Percentiles rank a stretch among this genome's conserved stretches.
Evolutionary conservation across 2,888 invertebrate genomes (phyloP).

Genomic region (Drymonia ruficornis): DNA sequence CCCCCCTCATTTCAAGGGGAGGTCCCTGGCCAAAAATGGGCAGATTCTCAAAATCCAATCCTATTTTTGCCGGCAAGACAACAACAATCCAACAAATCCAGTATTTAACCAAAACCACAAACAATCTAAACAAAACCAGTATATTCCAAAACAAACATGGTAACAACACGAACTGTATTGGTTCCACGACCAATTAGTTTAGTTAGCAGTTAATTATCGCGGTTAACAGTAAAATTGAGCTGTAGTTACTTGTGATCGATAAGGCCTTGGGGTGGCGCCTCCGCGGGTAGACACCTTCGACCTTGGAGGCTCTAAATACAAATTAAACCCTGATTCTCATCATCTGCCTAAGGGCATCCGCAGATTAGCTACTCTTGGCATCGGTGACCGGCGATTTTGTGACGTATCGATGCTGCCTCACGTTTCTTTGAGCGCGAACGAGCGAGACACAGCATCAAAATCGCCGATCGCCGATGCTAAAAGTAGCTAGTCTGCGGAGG

Average conservation of each 20-base stretch:
- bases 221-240: conserved; percentile 1
- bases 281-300: not conserved
- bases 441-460: no score
- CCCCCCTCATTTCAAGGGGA: no score
- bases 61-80: not conserved
- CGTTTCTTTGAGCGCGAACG: no score
- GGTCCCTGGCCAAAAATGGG: no score
- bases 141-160: not conserved
- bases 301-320: not conserved
- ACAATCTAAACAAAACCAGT: not conserved
- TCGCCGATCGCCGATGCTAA: no score
- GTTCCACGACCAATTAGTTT: conserved; percentile 3
- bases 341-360: no score
- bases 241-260: not conserved
- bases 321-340: not conserved
- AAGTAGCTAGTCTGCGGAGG: no score
- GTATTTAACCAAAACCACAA: not conserved
- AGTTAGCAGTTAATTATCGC: conserved; percentile 4
- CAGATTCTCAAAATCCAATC: no score
- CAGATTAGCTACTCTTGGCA: no score
- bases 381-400: no score
- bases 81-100: not conserved
- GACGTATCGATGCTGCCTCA: no score
- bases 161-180: not conserved
- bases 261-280: not conserved